These are phyloP conservation scores for Eulemur mongoz DNA, from an alignment of 2,797 vertebrate genomes.

Conservation along the genomic window DNA sequence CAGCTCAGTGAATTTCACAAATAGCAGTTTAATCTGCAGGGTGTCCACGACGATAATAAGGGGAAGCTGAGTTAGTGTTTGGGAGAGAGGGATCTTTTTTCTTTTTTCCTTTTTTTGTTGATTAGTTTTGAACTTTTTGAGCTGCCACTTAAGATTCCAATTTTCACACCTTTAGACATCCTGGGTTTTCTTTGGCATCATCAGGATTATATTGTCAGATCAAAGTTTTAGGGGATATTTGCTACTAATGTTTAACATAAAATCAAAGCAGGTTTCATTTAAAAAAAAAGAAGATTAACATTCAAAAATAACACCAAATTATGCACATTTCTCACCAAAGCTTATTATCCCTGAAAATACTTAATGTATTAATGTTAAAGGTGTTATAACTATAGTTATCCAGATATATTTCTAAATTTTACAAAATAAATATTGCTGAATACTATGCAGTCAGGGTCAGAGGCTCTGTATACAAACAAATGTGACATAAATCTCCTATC, in stretches of 20 bases:
- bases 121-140: constrained; percentile 23
- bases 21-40: neutral
- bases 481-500: neutral
- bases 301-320: constrained; percentile 3
- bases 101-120: neutral
- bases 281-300: constrained; percentile 22
- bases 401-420: constrained; percentile 1
- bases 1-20: constrained; percentile 24
- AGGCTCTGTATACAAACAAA: constrained; percentile 13
- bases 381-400: neutral
- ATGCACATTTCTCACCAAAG: neutral
- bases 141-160: neutral
- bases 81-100: neutral
- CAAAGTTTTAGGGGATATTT: constrained; percentile 33
- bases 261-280: constrained; percentile 60
- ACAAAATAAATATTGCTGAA: neutral
- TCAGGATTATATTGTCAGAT: constrained; percentile 45
- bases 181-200: neutral
- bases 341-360: neutral
- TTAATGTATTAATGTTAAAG: neutral
- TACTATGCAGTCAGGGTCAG: neutral
- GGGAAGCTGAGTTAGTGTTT: constrained; percentile 35
- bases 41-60: neutral
- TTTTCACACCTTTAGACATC: constrained; percentile 1
- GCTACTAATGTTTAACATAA: constrained; percentile 46